Evolutionary conservation across 2,888 invertebrate genomes (phyloP), one percentile per base, ranked within the genome.

Genomic region (Prosopocoilus inquinatus): DNA sequence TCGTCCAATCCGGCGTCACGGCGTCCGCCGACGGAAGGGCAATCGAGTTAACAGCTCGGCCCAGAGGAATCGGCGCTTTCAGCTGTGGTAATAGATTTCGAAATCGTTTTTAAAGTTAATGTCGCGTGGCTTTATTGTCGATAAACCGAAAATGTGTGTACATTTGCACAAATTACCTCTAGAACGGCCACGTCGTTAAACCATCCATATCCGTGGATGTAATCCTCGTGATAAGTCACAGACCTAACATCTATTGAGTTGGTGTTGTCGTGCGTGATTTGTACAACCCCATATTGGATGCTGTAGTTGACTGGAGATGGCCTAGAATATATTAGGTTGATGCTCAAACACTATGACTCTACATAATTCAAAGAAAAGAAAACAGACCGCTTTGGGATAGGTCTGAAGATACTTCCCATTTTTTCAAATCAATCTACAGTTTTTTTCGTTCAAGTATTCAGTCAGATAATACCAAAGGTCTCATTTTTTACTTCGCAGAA

Each of bases 1-100:
- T 16, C 9, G 60, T 20, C 12, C 59, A 53, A 41, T 50, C 58
- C n/a, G 64, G 64, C 11, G 60, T 57, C 9, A 33, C 43, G 35
- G 60, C 60, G 35, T 45, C 56, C 48, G 59, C 62, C n/a, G 53
- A 38, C 38, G 68, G 67, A 13, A 68, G 56, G 9, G 16, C 13
- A 9, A 61, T 53, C 3, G 66, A 57, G 3, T 36, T 34, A 3
- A 49, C 55, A 28, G 43, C 50, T 5, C 16, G 45, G 13, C 58
- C 41, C 9, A 60, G 43, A 36, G 15, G 45, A 28, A 61, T 59
- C 13, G 56, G 46, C 3, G 50, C 47, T 11, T 34, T 41, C 11
- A 61, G 43, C 54, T 57, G 34, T 9, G 47, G 32, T 13, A 13
- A 49, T 39, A 33, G 16, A 36, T 36, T 36, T 28, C 20, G 20